Base-by-base conservation (phyloP, 2,888 invertebrate genomes). In the Meloe dianella region DNA sequence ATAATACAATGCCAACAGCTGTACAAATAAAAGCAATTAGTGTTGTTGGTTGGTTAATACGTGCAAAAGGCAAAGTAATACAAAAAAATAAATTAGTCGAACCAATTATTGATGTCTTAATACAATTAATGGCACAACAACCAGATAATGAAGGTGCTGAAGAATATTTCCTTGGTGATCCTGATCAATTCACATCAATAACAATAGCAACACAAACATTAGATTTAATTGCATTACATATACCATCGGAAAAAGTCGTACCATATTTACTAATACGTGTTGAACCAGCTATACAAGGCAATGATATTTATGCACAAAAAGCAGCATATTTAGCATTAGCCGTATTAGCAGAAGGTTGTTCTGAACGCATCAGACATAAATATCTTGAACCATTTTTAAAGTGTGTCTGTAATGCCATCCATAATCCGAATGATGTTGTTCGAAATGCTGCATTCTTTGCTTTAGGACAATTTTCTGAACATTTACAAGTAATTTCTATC, bases 381-480 rank as follows among this genome's bases (percentile, higher is more conserved):
- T 92, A 92, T 80, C 84, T 94, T 54, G 86, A 90, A 74, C 85
- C 87, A 6, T 90, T 92, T 80, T 81, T 93, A 61, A 88, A 89
- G 73, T 90, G 90, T 73, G 89, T 92, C 14, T 90, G 90, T 78
- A 85, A 87, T 65, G 93, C 93, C 22, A 90, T 93, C 59, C 86
- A 85, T 41, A 90, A 92, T 81, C 82, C 85, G 0, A 85, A 87
- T 67, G 84, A 88, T 0, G 84, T 89, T 9, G 92, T 93, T 6
- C 86, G 91, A 60, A 92, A 91, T 81, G 90, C 92, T 0, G 92
- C 93, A 0, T 87, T 94, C 58, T 93, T 92, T 84, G 91, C 93
- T 0, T 84, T 94, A 5, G 93, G 93, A 0, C 93, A 93, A 81
- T 93, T 93, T 82, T 90, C 93, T 0, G 93, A 94, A 80, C 89